Evolutionary conservation across 2,888 invertebrate species (phyloP).

Genomic region (Ophion slaviceki): DNA sequence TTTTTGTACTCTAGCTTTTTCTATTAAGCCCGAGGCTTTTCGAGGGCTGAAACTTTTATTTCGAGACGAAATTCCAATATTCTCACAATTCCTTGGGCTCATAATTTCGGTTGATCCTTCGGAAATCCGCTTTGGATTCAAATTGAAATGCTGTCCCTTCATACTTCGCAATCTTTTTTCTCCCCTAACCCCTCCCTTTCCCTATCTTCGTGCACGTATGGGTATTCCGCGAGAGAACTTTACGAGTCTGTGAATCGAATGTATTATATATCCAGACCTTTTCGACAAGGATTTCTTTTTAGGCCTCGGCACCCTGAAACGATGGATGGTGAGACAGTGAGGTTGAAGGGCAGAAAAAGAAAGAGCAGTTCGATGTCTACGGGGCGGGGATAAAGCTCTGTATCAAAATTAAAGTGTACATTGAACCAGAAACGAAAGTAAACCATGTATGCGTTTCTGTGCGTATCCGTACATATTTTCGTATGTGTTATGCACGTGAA

Average conservation of each 20-base stretch:
- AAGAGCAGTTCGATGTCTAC: conserved; percentile 24
- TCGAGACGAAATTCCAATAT: conserved; percentile 26
- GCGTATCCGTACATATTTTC: not conserved
- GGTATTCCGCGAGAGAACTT: conserved; percentile 21
- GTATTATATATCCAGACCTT: conserved; percentile 2
- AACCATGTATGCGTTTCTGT: not conserved
- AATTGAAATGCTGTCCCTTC: conserved; percentile 45
- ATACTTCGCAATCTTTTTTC: not conserved
- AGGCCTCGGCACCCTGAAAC: not conserved
- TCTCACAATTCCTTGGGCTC: conserved; percentile 2
- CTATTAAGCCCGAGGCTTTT: not conserved
- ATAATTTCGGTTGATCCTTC: conserved; percentile 38
- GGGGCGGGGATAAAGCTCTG: conserved; percentile 11
- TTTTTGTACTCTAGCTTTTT: not conserved
- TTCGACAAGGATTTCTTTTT: conserved; percentile 31
- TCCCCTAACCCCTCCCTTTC: not conserved
- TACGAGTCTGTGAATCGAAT: conserved; percentile 19
- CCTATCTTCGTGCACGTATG: not conserved
- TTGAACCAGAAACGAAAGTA: conserved; percentile 2
- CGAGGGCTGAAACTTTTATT: not conserved
- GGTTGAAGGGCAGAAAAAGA: not conserved
- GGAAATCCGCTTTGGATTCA: conserved; percentile 37
- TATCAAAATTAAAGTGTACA: conserved; percentile 49
- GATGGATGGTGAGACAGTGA: not conserved
- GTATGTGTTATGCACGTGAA: not conserved